Evolutionary conservation across 2,797 vertebrate species (phyloP).

Genomic region (Champsocephalus esox): DNA sequence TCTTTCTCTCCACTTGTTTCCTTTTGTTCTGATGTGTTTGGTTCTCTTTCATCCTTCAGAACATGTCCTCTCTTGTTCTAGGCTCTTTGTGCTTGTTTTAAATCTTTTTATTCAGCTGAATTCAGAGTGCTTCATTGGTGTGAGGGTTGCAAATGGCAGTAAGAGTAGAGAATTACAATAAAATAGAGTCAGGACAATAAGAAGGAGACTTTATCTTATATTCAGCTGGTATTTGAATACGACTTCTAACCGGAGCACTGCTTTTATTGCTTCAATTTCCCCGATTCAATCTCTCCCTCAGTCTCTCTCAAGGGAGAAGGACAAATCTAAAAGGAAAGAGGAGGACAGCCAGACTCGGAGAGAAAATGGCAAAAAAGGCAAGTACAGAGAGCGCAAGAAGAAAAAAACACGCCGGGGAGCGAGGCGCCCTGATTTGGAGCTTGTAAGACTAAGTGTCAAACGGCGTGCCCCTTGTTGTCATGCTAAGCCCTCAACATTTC

Average conservation of each 20-base stretch:
- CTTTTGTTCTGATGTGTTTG: constrained; percentile 38
- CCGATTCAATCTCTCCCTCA: constrained; percentile 40
- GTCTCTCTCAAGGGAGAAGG: constrained; percentile 34
- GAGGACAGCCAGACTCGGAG: constrained; percentile 35
- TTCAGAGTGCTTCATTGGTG: constrained; percentile 17
- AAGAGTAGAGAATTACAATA: constrained; percentile 18
- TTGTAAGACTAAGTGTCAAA: constrained; percentile 65
- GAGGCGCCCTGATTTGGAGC: constrained; percentile 51
- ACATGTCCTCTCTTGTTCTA: constrained; percentile 25
- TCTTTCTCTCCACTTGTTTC: constrained; percentile 55
- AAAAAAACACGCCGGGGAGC: constrained; percentile 36
- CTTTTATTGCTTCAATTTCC: constrained; percentile 57
- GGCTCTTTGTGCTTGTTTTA: background rate
- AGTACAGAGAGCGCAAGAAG: constrained; percentile 14
- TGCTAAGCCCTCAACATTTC: constrained; percentile 63
- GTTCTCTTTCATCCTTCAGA: constrained; percentile 30
- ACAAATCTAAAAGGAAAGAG: constrained; percentile 31
- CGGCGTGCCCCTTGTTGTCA: constrained; percentile 57
- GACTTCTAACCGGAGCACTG: constrained; percentile 40
- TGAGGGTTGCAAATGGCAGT: constrained; percentile 6
- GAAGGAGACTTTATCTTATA: constrained; percentile 18
- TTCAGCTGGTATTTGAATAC: constrained; percentile 47
- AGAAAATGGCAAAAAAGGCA: constrained; percentile 42
- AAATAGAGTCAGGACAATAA: constrained; percentile 16
- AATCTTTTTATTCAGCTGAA: constrained; percentile 15